A percentile compares a stretch with the other conserved stretches of the same genome.
Conservation (phyloP, 2,888 invertebrate species). For the Hyposoter didymator region DNA sequence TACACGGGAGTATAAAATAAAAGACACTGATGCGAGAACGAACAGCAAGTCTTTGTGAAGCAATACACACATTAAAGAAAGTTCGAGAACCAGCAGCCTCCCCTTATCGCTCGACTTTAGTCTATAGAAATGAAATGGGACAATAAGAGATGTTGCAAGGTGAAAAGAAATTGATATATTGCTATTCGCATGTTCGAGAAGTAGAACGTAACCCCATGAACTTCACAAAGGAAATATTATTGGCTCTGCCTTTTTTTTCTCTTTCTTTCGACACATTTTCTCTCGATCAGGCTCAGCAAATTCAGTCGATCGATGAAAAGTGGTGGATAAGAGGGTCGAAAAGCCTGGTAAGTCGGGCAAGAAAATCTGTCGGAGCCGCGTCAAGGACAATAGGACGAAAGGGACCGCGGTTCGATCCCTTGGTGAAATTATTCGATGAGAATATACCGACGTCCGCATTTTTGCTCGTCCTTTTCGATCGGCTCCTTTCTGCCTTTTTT, state of each 20-base stretch:
- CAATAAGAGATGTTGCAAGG: slow-evolving; percentile 3
- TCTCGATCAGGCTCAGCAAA: slow-evolving; percentile 40
- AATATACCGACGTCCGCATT: slow-evolving; percentile 46
- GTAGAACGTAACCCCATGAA: background rate
- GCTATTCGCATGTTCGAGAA: background rate
- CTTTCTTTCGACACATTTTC: slow-evolving; percentile 4
- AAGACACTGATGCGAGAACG: slow-evolving; percentile 4
- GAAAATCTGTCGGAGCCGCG: slow-evolving; percentile 19
- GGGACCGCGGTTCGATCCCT: slow-evolving; percentile 26
- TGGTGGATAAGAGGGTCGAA: slow-evolving; percentile 5
- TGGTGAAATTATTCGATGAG: slow-evolving; percentile 41
- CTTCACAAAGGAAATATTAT: slow-evolving; percentile 7
- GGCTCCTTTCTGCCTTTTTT: background rate
- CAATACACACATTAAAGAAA: slow-evolving; percentile 49
- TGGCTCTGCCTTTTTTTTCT: background rate
- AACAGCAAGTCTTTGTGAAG: slow-evolving; percentile 30
- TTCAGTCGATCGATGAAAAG: slow-evolving; percentile 51
- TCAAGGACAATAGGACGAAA: slow-evolving; percentile 16
- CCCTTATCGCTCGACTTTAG: background rate
- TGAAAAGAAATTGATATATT: slow-evolving; percentile 14
- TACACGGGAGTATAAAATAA: background rate
- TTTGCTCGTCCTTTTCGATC: background rate
- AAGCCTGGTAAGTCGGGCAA: slow-evolving; percentile 19
- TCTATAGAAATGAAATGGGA: slow-evolving; percentile 1
- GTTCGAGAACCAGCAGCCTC: background rate